Evolutionary conservation across 2,113 vertebrate species (phyloP).

Genomic region (Psittacus erithacus): DNA sequence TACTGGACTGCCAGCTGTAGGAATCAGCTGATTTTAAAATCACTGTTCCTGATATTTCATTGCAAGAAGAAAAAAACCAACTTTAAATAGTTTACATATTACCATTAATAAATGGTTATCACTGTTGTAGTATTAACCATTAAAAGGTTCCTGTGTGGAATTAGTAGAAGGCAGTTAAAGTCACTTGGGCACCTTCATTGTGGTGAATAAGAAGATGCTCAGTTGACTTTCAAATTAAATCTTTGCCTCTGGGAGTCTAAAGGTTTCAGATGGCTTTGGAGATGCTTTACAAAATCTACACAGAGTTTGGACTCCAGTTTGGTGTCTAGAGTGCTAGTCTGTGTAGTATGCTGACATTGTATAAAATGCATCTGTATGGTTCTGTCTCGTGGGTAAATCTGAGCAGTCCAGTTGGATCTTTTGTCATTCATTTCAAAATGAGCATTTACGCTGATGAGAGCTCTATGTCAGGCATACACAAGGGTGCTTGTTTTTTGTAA

Average conservation of each 20-base stretch:
- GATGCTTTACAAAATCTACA: background rate
- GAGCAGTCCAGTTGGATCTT: background rate
- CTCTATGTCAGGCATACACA: background rate
- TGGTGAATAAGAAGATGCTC: background rate
- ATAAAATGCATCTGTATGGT: background rate
- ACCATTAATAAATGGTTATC: background rate
- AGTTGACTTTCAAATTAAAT: background rate
- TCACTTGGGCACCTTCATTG: background rate
- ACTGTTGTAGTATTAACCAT: background rate
- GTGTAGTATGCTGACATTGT: background rate
- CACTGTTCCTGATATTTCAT: background rate
- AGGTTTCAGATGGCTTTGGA: background rate
- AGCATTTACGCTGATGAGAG: background rate
- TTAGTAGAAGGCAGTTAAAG: background rate
- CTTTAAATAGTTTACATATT: background rate
- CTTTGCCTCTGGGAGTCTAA: background rate
- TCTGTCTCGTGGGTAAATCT: background rate
- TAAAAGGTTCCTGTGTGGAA: background rate
- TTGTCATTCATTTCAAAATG: background rate
- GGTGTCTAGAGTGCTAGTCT: background rate
- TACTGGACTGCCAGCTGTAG: background rate
- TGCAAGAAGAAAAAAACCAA: fast-evolving
- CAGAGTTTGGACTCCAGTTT: background rate
- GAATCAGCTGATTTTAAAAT: background rate
- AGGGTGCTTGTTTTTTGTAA: background rate